Base-by-base conservation (phyloP, 1,140 invertebrate species). In the Mizuhopecten yessoensis region DNA sequence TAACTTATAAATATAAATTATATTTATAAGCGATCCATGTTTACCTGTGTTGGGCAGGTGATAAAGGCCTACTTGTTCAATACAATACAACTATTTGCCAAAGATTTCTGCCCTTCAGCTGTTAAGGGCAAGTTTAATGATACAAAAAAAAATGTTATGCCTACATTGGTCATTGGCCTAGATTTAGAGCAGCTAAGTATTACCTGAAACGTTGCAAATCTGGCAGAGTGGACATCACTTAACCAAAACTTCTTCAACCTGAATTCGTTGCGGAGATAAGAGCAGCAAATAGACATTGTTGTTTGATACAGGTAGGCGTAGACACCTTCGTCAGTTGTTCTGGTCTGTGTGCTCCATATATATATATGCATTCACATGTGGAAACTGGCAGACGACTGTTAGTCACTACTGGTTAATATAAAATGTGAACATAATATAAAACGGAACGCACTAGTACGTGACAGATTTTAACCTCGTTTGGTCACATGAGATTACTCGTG, bases 121-220 rank as follows among this genome's bases (percentile, higher is more conserved):
- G n/a, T n/a, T n/a, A n/a, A n/a, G n/a, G n/a, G n/a, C n/a, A n/a
- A n/a, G n/a, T n/a, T n/a, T n/a, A n/a, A n/a, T n/a, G n/a, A n/a
- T n/a, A n/a, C n/a, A n/a, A n/a, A n/a, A n/a, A n/a, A n/a, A n/a
- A n/a, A n/a, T n/a, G n/a, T n/a, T n/a, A n/a, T n/a, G n/a, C n/a
- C n/a, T n/a, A n/a, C n/a, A n/a, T n/a, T n/a, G n/a, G n/a, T 39
- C 36, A 7, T 39, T 39, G 36, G 13, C 13, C 36, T 13, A 39
- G 5, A 39, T 39, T 13, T 5, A 7, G 36, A 7, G 36, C 5
- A 7, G 36, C 13, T 7, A 39, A 39, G 5, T 87, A 49, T 89
- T 90, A 94, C 94, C 88, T 93, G 91, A 86, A 89, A 93, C 5
- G 39, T 88, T 88, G 90, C 93, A 36, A 94, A 94, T 88, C 90